Evolutionary conservation across 2,888 invertebrate species (phyloP), one percentile per base, ranked within the genome.

Genomic region (Dromius quadrimaculatus): DNA sequence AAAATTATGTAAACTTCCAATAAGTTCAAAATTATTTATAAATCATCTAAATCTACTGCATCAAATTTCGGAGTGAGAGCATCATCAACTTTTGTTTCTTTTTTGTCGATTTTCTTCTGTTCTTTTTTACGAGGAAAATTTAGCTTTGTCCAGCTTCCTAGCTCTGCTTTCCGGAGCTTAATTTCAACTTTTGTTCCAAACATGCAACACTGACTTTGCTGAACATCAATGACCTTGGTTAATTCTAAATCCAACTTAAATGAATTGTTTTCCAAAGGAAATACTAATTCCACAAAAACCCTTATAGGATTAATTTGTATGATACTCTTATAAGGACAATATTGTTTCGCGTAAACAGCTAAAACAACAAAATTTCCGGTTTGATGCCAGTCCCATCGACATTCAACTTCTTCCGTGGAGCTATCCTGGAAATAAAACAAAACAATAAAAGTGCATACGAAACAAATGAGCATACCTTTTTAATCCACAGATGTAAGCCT

Each of bases 351-450:
- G 83, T 94, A 98, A 45, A 98, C 87, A 34, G 96, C 92, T 57
- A 98, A 88, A 71, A 93, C 91, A 0, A 98, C 92, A 80, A 88
- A 87, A 0, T 89, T 87, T 0, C 90, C 90, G 0, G 97, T 98
- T 84, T 98, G 98, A 83, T 97, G 95, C 93, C 96, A 97, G 81
- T 98, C 98, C 86, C 93, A 90, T 19, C 97, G 88, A 79, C 97
- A 97, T 71, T 89, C 57, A 13, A 80, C 76, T 11, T 50, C 75
- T 72, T 76, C 77, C 9, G 86, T 85, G 71, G 87, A 82, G 28
- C 28, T 28, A 1, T 83, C 77, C 73, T 85, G n/a, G n/a, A 59
- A 19, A 11, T 22, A 22, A 23, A 5, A 28, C 6, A 28, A 28
- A 5, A 28, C 28, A 28, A 28, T 5, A 28, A 28, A 28, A 28